Evolutionary conservation across 2,888 invertebrate species (phyloP).

Genomic region (Macaria liturata): DNA sequence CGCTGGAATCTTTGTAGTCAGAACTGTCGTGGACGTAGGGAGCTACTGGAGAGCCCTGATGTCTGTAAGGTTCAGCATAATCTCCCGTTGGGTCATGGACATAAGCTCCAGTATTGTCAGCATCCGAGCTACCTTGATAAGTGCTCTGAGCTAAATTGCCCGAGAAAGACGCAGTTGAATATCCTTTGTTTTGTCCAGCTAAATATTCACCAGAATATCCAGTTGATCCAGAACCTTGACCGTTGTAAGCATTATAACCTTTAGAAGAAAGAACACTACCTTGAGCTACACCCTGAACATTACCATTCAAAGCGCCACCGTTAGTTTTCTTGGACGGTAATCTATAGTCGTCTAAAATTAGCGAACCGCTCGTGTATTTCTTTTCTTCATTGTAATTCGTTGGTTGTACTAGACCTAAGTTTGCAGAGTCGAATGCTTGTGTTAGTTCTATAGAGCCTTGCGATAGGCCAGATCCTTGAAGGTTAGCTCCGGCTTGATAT

Average conservation of each 20-base stretch:
- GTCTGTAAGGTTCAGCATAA: constrained; percentile 69
- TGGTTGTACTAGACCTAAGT: constrained; percentile 47
- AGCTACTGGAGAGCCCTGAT: constrained; percentile 60
- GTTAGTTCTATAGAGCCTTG: constrained; percentile 16
- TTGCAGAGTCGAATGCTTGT: not conserved
- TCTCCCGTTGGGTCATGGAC: constrained; percentile 76
- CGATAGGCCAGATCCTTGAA: constrained; percentile 16
- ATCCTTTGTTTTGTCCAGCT: constrained; percentile 25
- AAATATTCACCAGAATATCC: constrained; percentile 5
- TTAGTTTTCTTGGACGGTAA: constrained; percentile 53
- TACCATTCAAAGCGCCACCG: constrained; percentile 29
- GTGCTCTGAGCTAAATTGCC: constrained; percentile 36
- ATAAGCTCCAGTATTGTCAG: constrained; percentile 70
- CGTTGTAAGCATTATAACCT: constrained; percentile 18
- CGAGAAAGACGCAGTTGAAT: constrained; percentile 31
- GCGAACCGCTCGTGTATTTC: constrained; percentile 69
- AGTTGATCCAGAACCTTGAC: constrained; percentile 1
- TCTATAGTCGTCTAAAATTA: constrained; percentile 73
- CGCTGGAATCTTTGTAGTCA: constrained; percentile 55
- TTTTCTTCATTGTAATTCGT: constrained; percentile 53
- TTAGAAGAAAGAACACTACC: constrained; percentile 15
- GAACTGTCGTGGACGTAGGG: constrained; percentile 64
- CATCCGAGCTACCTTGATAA: constrained; percentile 52
- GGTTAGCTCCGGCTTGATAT: constrained; percentile 33
- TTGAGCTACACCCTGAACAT: constrained; percentile 33